These are phyloP conservation scores for Sebastes umbrosus DNA, from an alignment of 2,797 vertebrate genomes.

Conservation along the genomic window DNA sequence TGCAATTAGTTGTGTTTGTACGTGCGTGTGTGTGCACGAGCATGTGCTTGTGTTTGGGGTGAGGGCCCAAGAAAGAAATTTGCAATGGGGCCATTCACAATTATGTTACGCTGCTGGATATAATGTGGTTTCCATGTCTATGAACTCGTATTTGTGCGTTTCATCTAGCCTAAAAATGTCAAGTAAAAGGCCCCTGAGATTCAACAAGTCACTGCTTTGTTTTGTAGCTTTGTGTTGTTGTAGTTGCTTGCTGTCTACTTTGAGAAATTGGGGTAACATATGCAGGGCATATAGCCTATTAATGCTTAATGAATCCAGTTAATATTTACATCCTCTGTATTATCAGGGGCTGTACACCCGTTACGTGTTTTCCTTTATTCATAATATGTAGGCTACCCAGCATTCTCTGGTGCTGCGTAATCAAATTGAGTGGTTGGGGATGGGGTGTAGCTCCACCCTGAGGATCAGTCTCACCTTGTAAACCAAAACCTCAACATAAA, in stretches of 20 bases:
- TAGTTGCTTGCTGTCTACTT: not conserved
- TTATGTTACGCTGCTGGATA: no score
- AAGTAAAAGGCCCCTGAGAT: not conserved
- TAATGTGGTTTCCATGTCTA: no score
- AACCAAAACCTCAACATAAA: not conserved
- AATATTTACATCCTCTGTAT: not conserved
- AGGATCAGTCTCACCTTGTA: not conserved
- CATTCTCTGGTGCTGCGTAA: not conserved
- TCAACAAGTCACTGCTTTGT: not conserved
- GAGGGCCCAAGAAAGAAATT: no score
- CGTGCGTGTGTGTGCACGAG: no score
- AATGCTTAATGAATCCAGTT: not conserved
- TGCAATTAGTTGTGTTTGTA: no score
- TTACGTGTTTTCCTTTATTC: not conserved
- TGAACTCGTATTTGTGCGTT: not conserved
- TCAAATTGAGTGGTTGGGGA: constrained; percentile 11
- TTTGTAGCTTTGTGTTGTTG: not conserved
- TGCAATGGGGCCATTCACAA: no score
- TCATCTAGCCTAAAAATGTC: not conserved
- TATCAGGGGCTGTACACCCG: not conserved
- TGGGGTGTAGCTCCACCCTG: not conserved
- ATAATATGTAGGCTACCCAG: not conserved
- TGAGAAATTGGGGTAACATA: not conserved
- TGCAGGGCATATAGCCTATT: not conserved
- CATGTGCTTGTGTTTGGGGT: no score